Percentiles rank a stretch among this genome's conserved stretches.
phyloP scores from a whole-genome alignment of 1,140 invertebrate species.

The Bombus balteatus region DNA sequence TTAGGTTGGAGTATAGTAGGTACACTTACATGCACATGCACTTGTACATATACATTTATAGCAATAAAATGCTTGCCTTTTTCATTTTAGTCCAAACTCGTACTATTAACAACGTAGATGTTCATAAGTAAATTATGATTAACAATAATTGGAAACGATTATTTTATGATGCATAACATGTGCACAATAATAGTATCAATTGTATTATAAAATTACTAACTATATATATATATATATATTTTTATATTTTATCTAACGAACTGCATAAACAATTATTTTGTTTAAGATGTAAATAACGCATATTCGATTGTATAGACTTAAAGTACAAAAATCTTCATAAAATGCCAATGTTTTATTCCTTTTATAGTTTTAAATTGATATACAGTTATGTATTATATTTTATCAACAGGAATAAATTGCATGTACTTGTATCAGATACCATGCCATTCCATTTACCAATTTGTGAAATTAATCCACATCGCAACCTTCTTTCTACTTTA shows the following conservation, averaged over 20 bases:
- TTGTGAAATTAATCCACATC: constrained; percentile 93
- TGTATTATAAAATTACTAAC: neutral
- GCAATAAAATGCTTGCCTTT: neutral
- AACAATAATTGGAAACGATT: neutral
- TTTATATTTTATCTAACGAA: neutral
- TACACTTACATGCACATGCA: constrained; percentile 41
- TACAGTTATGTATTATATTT: constrained; percentile 21
- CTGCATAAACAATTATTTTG: neutral
- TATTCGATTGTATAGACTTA: neutral
- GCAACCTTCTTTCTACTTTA: constrained; percentile 93
- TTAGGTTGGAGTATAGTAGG: constrained; percentile 48
- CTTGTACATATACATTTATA: constrained; percentile 41
- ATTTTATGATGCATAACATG: neutral
- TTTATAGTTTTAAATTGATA: neutral
- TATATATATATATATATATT: neutral
- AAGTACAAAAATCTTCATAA: neutral
- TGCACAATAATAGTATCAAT: neutral
- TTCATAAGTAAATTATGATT: neutral
- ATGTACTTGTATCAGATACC: constrained; percentile 93
- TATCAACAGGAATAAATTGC: constrained; percentile 88
- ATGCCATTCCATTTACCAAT: constrained; percentile 91
- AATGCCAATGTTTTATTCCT: neutral
- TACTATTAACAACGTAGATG: constrained; percentile 4
- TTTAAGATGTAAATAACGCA: neutral
- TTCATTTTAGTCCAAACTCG: neutral